These are phyloP conservation scores for Crocidura indochinensis DNA, from an alignment of 2,797 vertebrate genomes.

Conservation along the genomic window DNA sequence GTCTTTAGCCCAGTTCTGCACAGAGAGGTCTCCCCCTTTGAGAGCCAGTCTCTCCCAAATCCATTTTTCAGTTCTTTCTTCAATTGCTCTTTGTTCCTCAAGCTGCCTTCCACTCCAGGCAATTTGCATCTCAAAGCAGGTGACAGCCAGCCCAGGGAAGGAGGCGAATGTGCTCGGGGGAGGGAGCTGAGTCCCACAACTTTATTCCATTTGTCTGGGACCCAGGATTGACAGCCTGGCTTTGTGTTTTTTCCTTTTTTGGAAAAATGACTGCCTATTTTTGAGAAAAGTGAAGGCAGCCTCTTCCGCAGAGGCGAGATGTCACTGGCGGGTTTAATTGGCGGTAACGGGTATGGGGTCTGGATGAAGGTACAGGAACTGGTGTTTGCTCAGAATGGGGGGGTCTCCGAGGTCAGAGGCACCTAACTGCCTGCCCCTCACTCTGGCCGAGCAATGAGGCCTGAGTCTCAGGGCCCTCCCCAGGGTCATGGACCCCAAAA, in stretches of 20 bases:
- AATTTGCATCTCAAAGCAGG: conserved; percentile 85
- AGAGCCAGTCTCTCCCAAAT: conserved; percentile 75
- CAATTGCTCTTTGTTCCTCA: conserved; percentile 77
- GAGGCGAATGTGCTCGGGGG: background rate
- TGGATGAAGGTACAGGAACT: background rate
- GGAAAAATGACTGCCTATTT: conserved; percentile 80
- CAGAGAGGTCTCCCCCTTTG: background rate
- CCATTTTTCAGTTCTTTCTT: conserved; percentile 78
- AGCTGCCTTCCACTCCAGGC: conserved; percentile 64
- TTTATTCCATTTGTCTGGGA: conserved; percentile 72
- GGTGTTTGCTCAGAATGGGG: too few species aligned
- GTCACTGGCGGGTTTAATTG: background rate
- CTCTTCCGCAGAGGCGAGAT: conserved; percentile 33
- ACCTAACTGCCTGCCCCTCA: too few species aligned
- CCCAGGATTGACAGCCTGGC: conserved; percentile 72
- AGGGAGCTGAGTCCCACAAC: conserved; percentile 46
- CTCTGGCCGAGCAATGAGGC: background rate
- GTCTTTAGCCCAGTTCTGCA: too few species aligned
- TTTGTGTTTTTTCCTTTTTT: conserved; percentile 82
- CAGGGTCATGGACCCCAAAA: too few species aligned
- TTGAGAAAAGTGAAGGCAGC: conserved; percentile 51
- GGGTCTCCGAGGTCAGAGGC: too few species aligned
- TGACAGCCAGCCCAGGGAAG: conserved; percentile 72
- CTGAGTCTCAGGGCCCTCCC: too few species aligned
- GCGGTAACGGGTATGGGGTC: background rate